Evolutionary conservation across 2,113 vertebrate genomes (phyloP).

Genomic region (Heloderma charlesbogerti): DNA sequence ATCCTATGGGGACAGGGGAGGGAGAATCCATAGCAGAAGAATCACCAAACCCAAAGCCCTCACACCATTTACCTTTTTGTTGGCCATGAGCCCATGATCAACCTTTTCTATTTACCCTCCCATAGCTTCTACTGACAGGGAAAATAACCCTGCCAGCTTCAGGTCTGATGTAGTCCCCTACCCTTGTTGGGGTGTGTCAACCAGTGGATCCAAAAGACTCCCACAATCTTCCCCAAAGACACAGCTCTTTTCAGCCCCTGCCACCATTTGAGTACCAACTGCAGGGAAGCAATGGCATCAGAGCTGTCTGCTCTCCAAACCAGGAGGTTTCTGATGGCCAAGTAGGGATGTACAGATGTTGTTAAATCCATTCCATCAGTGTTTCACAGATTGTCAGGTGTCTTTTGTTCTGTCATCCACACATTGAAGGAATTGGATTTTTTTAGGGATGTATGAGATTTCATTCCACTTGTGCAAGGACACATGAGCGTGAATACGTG

Average conservation of each 20-base stretch:
- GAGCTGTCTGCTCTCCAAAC: not conserved
- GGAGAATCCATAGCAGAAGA: not conserved
- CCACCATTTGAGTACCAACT: not conserved
- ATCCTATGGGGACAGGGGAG: not conserved
- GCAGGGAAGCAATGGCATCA: not conserved
- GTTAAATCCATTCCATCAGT: too few relatives aligned
- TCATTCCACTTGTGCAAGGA: too few relatives aligned
- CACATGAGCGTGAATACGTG: too few relatives aligned
- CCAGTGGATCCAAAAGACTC: not conserved
- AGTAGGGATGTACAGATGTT: too few relatives aligned
- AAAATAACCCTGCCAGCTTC: not conserved
- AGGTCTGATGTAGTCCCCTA: not conserved
- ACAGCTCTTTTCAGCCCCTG: not conserved
- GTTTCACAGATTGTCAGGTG: too few relatives aligned
- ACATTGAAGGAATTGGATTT: too few relatives aligned
- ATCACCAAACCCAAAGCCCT: not conserved
- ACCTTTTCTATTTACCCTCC: not conserved
- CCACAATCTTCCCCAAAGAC: not conserved
- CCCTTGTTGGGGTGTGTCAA: not conserved
- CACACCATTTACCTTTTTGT: not conserved
- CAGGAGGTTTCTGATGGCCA: not conserved
- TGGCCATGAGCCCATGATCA: not conserved
- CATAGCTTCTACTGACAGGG: not conserved
- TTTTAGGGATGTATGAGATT: too few relatives aligned
- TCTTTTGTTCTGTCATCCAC: too few relatives aligned